These are phyloP conservation scores for Tichodroma muraria DNA, from an alignment of 2,113 vertebrate genomes.

Conservation along the genomic window DNA sequence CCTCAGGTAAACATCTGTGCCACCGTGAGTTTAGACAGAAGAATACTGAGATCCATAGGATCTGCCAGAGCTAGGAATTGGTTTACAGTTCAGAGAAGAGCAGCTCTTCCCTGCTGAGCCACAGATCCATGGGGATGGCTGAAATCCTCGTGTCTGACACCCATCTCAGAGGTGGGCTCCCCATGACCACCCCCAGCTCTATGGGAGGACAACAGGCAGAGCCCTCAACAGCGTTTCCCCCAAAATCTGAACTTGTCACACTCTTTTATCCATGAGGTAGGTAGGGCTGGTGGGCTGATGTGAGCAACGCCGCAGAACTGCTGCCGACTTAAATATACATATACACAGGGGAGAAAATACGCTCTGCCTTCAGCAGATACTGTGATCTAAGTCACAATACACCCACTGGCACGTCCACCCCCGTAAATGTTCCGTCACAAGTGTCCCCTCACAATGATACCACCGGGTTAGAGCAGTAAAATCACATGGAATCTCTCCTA, in stretches of 20 bases:
- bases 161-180: rapidly evolving
- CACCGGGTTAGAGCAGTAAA: not conserved
- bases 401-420: not conserved
- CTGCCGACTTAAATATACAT: conserved; percentile 27
- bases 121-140: not conserved
- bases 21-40: not conserved
- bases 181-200: not conserved
- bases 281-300: not conserved
- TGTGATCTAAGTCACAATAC: conserved; percentile 14
- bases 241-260: not conserved
- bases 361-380: not conserved
- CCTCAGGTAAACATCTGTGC: not conserved
- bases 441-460: not conserved
- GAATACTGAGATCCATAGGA: not conserved
- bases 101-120: not conserved
- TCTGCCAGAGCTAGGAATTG: not conserved
- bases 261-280: not conserved
- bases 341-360: not conserved
- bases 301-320: not conserved
- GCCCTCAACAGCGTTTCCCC: rapidly evolving
- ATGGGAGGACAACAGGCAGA: rapidly evolving
- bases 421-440: not conserved
- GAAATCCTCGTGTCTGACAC: not conserved
- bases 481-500: not conserved
- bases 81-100: not conserved